Evolutionary conservation across 2,797 vertebrate genomes (phyloP).

Genomic region (Gorsachius magnificus): DNA sequence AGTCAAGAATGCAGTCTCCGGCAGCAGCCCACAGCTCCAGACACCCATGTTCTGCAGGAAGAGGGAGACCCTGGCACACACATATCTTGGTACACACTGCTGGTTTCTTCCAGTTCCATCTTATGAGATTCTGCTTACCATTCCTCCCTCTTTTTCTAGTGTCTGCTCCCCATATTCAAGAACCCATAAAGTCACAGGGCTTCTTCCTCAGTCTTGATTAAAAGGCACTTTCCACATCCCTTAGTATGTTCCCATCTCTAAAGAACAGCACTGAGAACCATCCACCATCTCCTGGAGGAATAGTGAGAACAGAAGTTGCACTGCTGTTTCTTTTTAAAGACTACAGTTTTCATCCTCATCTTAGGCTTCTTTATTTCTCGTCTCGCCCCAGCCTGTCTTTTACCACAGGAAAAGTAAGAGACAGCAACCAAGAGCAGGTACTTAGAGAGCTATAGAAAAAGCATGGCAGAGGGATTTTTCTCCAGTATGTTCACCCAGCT

Average conservation of each 20-base stretch:
- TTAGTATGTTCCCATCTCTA: neutral
- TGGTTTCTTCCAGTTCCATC: neutral
- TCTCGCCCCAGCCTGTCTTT: neutral
- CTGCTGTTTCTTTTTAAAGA: neutral
- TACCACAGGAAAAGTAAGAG: neutral
- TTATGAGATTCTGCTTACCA: neutral
- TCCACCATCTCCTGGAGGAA: neutral
- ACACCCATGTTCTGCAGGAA: fast-evolving
- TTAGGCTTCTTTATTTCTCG: neutral
- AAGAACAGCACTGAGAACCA: neutral
- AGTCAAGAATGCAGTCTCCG: neutral
- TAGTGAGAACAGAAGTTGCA: neutral
- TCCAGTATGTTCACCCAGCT: neutral
- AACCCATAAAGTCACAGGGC: neutral
- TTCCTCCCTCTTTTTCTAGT: neutral
- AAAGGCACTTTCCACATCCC: neutral
- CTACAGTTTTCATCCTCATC: neutral
- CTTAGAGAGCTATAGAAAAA: neutral
- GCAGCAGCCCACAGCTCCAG: neutral
- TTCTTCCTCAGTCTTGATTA: neutral
- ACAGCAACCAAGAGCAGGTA: neutral
- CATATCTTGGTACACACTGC: neutral
- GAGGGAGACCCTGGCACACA: neutral
- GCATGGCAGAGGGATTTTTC: neutral
- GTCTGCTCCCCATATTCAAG: neutral